phyloP scores from a whole-genome alignment of 2,888 invertebrate species.

The Drosophila meridionalis region DNA sequence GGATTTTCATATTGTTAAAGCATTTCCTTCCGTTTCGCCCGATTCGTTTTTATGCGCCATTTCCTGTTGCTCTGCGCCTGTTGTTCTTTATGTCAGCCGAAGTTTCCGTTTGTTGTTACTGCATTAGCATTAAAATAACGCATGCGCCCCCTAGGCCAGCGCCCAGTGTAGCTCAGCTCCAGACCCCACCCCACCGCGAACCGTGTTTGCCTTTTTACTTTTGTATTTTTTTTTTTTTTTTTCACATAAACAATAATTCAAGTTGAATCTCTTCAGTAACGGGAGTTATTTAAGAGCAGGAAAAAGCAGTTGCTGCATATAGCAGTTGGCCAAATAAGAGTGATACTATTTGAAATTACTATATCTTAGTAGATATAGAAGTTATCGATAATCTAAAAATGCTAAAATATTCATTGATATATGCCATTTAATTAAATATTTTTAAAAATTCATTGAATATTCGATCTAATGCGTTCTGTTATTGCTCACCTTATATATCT shows the following conservation, averaged over 20 bases:
- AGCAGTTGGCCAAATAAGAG: neutral
- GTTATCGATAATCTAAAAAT: neutral
- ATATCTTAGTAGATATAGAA: neutral
- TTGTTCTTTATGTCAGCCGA: constrained; percentile 19
- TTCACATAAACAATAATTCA: constrained; percentile 1
- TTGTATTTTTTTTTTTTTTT: neutral
- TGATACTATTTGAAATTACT: neutral
- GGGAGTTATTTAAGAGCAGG: neutral
- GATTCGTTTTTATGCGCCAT: constrained; percentile 60
- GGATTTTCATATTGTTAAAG: constrained; percentile 68
- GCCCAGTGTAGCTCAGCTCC: neutral
- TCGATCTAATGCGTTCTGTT: neutral
- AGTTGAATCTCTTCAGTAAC: neutral
- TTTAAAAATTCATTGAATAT: neutral
- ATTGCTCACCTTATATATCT: neutral
- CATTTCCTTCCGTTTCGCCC: constrained; percentile 70
- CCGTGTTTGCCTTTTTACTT: too few species aligned
- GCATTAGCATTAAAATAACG: constrained; percentile 33
- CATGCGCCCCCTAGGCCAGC: neutral
- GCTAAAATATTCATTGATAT: neutral
- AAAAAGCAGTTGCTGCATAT: neutral
- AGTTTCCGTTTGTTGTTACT: constrained; percentile 22
- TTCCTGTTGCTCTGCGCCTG: constrained; percentile 53
- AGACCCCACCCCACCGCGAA: too few species aligned
- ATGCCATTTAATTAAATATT: neutral